phyloP scores from a whole-genome alignment of 23 tunicate species.

The Diplosoma virens region DNA sequence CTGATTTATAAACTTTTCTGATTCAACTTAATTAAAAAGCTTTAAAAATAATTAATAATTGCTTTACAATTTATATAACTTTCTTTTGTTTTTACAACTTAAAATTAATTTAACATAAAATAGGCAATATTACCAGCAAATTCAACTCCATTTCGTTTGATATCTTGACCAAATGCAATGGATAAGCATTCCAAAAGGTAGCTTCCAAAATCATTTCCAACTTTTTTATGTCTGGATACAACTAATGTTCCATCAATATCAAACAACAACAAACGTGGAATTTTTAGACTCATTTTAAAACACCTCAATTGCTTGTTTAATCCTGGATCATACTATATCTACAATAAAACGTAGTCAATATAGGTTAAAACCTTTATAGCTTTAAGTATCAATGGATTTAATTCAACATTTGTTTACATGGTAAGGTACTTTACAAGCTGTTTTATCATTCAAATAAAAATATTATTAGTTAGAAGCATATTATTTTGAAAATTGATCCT shows the following conservation, averaged over 20 bases:
- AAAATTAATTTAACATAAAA: not conserved
- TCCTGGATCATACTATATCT: no score
- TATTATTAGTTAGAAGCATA: no score
- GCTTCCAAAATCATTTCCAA: slow-evolving; percentile 9
- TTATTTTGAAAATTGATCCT: no score
- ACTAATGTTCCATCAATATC: slow-evolving; percentile 86
- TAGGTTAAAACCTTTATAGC: no score
- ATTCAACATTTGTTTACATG: no score
- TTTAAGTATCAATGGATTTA: no score
- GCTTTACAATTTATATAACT: not conserved
- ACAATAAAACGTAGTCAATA: no score
- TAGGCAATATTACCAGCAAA: slow-evolving; percentile 47
- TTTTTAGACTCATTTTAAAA: not conserved
- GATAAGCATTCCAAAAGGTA: slow-evolving; percentile 43
- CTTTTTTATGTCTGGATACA: slow-evolving; percentile 27
- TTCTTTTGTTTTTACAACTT: not conserved
- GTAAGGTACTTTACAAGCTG: no score
- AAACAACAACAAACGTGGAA: slow-evolving; percentile 73
- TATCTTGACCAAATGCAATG: slow-evolving; percentile 39
- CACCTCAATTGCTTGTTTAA: no score
- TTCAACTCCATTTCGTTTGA: slow-evolving; percentile 34
- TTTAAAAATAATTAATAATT: not conserved
- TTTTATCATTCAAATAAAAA: no score
- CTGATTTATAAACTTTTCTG: no score
- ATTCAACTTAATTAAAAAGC: no score